Conservation (phyloP, 30 jellyfish, hydroid and myxozoan species). For the Phacellophora camtschatica region DNA sequence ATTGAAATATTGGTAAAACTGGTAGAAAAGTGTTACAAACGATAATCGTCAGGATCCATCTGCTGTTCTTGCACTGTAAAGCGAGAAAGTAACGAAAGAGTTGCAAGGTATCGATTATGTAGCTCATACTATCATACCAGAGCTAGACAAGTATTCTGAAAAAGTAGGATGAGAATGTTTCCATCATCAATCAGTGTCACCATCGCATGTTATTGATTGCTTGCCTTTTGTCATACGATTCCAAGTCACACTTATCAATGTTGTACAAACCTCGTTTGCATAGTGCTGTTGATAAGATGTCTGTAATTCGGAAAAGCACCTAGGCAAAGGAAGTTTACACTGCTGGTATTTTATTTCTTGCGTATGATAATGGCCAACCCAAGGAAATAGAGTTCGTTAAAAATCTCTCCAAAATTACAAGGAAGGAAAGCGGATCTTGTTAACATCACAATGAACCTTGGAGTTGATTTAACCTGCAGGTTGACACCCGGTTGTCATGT, state of each 20-base stretch:
- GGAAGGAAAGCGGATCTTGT: background rate
- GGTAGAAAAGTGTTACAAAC: conserved; percentile 2
- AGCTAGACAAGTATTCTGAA: conserved; percentile 17
- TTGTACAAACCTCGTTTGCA: conserved; percentile 21
- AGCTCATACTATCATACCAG: conserved; percentile 15
- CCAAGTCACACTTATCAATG: background rate
- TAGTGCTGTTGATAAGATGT: conserved; percentile 26
- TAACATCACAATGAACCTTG: background rate
- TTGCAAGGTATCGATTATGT: conserved; percentile 1
- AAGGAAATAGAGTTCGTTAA: background rate
- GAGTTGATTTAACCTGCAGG: background rate
- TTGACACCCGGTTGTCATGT: no score
- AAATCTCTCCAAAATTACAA: background rate
- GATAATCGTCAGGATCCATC: conserved; percentile 38
- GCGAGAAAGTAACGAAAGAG: background rate
- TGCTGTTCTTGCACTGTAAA: conserved; percentile 3
- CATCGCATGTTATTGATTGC: conserved; percentile 33
- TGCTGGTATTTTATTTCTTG: background rate
- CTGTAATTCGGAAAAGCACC: background rate
- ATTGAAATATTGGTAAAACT: no score
- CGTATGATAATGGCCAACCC: background rate
- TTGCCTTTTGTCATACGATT: conserved; percentile 15
- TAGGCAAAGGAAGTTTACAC: conserved; percentile 1
- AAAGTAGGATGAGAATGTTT: conserved; percentile 21
- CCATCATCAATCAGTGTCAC: conserved; percentile 33